Evolutionary conservation across 1,140 invertebrate genomes (phyloP).

Genomic region (Drosophila subobscura): DNA sequence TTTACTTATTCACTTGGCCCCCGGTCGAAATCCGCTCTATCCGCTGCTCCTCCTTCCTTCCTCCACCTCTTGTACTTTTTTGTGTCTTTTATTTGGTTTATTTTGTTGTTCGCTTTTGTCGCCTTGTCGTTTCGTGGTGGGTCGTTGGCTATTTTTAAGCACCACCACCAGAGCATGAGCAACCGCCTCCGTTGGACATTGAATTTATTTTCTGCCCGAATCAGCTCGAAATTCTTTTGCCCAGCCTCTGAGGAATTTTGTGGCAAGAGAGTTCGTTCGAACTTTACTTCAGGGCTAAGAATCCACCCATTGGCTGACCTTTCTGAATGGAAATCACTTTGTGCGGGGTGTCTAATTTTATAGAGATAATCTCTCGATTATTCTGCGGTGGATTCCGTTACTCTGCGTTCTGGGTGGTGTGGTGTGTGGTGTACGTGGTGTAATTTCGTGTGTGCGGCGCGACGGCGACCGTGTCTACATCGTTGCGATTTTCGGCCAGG

Average conservation of each 20-base stretch:
- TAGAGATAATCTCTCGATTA: not conserved
- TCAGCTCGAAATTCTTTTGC: slow-evolving; percentile 42
- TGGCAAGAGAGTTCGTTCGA: slow-evolving; percentile 4
- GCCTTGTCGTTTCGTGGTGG: slow-evolving; percentile 54
- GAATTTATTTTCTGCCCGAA: slow-evolving; percentile 72
- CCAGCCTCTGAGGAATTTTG: slow-evolving; percentile 27
- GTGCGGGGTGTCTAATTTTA: too few relatives aligned
- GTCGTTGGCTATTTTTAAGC: slow-evolving; percentile 76
- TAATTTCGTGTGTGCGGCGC: slow-evolving; percentile 3
- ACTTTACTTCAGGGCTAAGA: not conserved
- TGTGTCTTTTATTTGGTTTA: too few relatives aligned
- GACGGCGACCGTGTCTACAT: slow-evolving; percentile 71
- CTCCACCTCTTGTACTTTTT: slow-evolving; percentile 38
- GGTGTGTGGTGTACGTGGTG: slow-evolving; percentile 6
- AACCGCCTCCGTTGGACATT: slow-evolving; percentile 47
- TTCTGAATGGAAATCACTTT: slow-evolving; percentile 1
- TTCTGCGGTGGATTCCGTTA: slow-evolving; percentile 7
- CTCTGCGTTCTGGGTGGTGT: not conserved
- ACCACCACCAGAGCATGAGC: slow-evolving; percentile 61
- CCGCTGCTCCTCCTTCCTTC: slow-evolving; percentile 17
- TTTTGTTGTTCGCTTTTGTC: slow-evolving; percentile 55
- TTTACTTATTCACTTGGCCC: slow-evolving; percentile 69
- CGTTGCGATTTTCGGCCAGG: slow-evolving; percentile 82
- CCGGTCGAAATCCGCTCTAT: slow-evolving; percentile 42
- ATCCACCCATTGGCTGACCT: too few relatives aligned